phyloP scores from a whole-genome alignment of 2,113 vertebrate genomes.

The Odontesthes bonariensis region DNA sequence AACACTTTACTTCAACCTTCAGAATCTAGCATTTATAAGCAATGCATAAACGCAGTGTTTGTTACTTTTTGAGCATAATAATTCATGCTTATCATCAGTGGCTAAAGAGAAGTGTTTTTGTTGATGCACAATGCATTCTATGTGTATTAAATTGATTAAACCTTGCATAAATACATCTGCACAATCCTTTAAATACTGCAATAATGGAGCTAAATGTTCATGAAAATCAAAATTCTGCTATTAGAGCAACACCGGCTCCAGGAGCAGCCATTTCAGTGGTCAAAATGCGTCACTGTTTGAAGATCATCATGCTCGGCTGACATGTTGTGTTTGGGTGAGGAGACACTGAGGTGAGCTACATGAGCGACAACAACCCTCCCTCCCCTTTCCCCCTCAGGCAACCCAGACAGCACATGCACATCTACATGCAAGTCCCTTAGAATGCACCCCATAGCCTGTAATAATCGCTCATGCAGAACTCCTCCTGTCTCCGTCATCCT shows the following conservation, averaged over 20 bases:
- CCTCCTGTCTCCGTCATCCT: slow-evolving; percentile 16
- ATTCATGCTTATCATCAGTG: background rate
- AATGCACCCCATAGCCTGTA: slow-evolving; percentile 13
- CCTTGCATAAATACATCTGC: background rate
- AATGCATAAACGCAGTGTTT: background rate
- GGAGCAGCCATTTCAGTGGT: background rate
- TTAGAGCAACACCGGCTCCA: background rate
- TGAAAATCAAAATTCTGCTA: slow-evolving; percentile 7
- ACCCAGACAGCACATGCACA: slow-evolving; percentile 78
- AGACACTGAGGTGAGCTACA: slow-evolving; percentile 58
- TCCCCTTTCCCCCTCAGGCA: slow-evolving; percentile 30
- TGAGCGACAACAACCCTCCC: slow-evolving; percentile 37
- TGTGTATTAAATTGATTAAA: background rate
- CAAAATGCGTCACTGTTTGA: background rate
- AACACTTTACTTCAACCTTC: background rate
- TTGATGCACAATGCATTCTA: background rate
- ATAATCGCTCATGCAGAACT: slow-evolving; percentile 67
- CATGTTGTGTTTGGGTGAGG: slow-evolving; percentile 31
- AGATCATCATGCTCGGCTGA: slow-evolving; percentile 38
- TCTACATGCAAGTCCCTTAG: slow-evolving; percentile 77
- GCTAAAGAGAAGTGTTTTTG: background rate
- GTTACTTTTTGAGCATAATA: background rate
- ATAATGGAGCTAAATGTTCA: slow-evolving; percentile 13
- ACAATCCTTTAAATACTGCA: slow-evolving; percentile 6
- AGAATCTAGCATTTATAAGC: background rate